A percentile compares a stretch with the other conserved stretches of the same genome.
These are phyloP conservation scores for Drosophila percnosoma DNA, from an alignment of 2,888 invertebrate species.

Conservation along the genomic window DNA sequence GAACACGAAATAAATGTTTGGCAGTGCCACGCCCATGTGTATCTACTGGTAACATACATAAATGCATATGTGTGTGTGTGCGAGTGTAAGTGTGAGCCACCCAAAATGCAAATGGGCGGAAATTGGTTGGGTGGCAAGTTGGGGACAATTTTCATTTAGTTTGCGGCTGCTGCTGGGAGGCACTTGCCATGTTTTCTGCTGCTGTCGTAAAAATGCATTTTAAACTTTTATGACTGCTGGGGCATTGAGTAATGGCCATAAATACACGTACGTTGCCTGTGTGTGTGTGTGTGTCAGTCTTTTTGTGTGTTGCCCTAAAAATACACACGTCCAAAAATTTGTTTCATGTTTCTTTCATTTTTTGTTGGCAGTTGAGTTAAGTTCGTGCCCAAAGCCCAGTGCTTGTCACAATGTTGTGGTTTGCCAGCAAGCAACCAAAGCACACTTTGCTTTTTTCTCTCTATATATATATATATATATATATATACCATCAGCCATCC, in stretches of 20 bases:
- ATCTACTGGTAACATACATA: neutral
- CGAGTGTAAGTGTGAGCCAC: neutral
- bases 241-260: slow-evolving; percentile 69
- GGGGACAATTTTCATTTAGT: slow-evolving; percentile 52
- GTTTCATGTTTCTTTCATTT: slow-evolving; percentile 12
- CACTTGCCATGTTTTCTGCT: slow-evolving; percentile 45
- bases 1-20: slow-evolving; percentile 37
- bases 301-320: slow-evolving; percentile 21
- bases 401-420: slow-evolving; percentile 51
- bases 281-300: neutral
- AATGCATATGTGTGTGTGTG: neutral
- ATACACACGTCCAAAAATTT: slow-evolving; percentile 28
- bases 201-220: slow-evolving; percentile 66
- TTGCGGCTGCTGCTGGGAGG: slow-evolving; percentile 27
- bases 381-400: slow-evolving; percentile 6
- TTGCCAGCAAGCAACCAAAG: slow-evolving; percentile 8
- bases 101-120: slow-evolving; percentile 33
- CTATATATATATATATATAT: neutral
- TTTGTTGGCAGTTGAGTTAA: slow-evolving; percentile 14
- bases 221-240: slow-evolving; percentile 63
- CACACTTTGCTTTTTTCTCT: slow-evolving; percentile 1
- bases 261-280: slow-evolving; percentile 37
- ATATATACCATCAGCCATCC: neutral
- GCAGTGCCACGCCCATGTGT: slow-evolving; percentile 61
- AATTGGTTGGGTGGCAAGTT: slow-evolving; percentile 23